Conservation (phyloP, 2,113 vertebrate genomes). For the Lophura nycthemera region DNA sequence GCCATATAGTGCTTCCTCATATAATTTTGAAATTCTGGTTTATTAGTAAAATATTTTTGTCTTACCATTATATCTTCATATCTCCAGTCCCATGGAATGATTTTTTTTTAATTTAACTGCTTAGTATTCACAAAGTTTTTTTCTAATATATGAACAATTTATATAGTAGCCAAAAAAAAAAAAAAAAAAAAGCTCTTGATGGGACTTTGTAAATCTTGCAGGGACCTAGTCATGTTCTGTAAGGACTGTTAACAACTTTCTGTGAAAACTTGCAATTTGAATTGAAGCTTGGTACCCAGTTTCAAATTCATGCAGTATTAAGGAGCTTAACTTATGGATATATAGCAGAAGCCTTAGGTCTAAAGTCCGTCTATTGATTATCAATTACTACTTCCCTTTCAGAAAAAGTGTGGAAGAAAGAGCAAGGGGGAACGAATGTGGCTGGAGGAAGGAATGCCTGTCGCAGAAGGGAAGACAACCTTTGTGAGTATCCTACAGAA, state of each 20-base stretch:
- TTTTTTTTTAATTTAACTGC: constrained; percentile 2
- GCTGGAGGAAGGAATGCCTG: background rate
- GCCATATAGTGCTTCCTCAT: background rate
- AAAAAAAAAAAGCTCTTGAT: background rate
- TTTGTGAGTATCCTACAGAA: background rate
- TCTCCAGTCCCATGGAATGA: background rate
- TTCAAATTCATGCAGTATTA: background rate
- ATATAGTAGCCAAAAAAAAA: background rate
- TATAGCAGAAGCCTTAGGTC: background rate
- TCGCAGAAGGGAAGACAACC: accelerated
- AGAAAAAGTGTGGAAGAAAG: background rate
- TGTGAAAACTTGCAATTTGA: background rate
- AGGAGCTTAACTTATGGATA: background rate
- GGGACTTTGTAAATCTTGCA: background rate
- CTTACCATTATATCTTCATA: background rate
- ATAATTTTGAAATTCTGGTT: background rate
- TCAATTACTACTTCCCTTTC: background rate
- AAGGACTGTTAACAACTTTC: background rate
- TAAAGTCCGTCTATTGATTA: accelerated
- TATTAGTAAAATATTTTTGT: background rate
- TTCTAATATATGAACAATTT: background rate
- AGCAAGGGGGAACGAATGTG: background rate
- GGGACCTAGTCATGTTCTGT: accelerated
- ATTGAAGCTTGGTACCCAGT: background rate
- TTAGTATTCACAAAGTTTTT: background rate